These are phyloP conservation scores for Therioaphis trifolii DNA, from an alignment of 2,888 invertebrate genomes.

Conservation along the genomic window DNA sequence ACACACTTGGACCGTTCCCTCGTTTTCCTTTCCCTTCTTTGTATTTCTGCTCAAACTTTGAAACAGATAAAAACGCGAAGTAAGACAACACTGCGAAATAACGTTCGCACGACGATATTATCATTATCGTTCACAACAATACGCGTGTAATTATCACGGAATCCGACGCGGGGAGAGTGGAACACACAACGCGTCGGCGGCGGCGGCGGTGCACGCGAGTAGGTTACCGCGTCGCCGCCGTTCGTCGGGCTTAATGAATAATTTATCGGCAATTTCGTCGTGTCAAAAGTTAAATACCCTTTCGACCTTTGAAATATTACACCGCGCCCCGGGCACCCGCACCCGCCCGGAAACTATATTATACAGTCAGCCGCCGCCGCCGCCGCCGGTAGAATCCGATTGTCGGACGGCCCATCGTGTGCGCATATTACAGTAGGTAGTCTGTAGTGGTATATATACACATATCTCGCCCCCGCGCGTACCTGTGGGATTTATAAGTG, in stretches of 20 bases:
- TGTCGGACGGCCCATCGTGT: neutral
- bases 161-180: too few species aligned
- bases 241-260: slow-evolving; percentile 46
- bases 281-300: slow-evolving; percentile 57
- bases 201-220: neutral
- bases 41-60: too few species aligned
- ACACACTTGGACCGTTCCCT: too few species aligned
- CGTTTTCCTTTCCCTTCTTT: too few species aligned
- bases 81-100: too few species aligned
- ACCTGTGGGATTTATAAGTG: slow-evolving; percentile 50
- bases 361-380: neutral
- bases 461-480: neutral
- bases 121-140: too few species aligned
- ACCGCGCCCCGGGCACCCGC: neutral
- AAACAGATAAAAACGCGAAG: too few species aligned
- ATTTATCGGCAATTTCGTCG: slow-evolving; percentile 55
- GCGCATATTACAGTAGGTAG: neutral
- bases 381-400: slow-evolving; percentile 10
- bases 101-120: too few species aligned
- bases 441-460: too few species aligned
- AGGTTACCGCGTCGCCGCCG: neutral
- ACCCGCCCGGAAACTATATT: neutral
- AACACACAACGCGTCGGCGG: neutral
- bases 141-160: too few species aligned
- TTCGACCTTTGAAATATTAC: slow-evolving; percentile 50